A percentile compares a stretch with the other conserved stretches of the same genome.
Conservation (phyloP, 2,797 vertebrate genomes). For the Sebastes kiyomatsui region DNA sequence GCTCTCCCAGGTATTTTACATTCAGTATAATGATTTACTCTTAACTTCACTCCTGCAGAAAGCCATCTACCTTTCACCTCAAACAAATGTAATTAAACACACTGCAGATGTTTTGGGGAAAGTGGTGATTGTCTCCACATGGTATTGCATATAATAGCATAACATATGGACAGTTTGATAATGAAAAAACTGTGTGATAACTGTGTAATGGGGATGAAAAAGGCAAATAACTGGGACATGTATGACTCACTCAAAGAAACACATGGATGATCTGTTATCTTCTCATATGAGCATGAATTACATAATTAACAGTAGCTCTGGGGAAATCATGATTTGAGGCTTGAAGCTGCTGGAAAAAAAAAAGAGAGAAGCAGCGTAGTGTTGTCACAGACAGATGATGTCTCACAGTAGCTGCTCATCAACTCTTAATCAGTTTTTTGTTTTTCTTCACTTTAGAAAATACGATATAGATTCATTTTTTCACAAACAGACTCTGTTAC, state of each 20-base stretch:
- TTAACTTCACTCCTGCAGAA: not conserved
- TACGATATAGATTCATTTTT: not conserved
- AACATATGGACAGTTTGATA: not conserved
- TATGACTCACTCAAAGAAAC: slow-evolving; percentile 35
- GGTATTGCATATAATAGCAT: not conserved
- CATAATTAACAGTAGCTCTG: slow-evolving; percentile 72
- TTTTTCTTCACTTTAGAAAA: slow-evolving; percentile 17
- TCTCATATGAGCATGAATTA: slow-evolving; percentile 62
- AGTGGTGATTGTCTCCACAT: slow-evolving; percentile 14
- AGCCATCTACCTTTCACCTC: slow-evolving; percentile 13
- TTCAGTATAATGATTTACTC: not conserved
- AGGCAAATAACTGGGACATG: slow-evolving; percentile 34
- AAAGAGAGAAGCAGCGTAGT: not conserved
- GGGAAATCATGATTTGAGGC: slow-evolving; percentile 76
- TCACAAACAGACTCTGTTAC: not conserved
- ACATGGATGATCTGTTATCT: slow-evolving; percentile 49
- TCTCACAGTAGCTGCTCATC: slow-evolving; percentile 53
- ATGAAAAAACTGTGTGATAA: not conserved
- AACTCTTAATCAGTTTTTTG: slow-evolving; percentile 50
- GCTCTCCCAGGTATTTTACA: not conserved
- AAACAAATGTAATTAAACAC: slow-evolving; percentile 23
- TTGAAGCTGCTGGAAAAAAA: slow-evolving; percentile 31
- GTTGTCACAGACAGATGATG: slow-evolving; percentile 53
- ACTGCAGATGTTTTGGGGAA: slow-evolving; percentile 5
- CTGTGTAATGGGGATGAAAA: not conserved